Base-by-base conservation (phyloP, 1,140 invertebrate species). In the Lordiphosa mommai region DNA sequence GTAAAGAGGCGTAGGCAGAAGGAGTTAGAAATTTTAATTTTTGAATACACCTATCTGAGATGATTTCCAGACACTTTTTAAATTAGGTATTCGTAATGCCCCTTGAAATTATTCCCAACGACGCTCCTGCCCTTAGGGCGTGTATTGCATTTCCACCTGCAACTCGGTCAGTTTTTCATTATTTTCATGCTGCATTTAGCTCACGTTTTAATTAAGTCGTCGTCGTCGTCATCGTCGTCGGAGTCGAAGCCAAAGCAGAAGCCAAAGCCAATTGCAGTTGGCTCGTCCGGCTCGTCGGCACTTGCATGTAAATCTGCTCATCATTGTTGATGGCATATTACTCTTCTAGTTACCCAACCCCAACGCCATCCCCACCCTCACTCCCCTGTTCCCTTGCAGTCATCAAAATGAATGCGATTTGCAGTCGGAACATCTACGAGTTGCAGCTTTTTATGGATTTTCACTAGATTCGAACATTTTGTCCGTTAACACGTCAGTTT, bases 251-350 rank as follows among this genome's bases (percentile, higher is more conserved):
- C 37, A 17, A 48, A 16, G 34, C 59, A 65, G 50, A 55, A 64
- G 60, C 63, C 20, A 51, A 67, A 53, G 68, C 64, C 69, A 66
- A 69, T 69, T 70, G 66, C 65, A 50, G 47, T 51, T 14, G 17
- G 27, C 37, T 53, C 29, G 23, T 32, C 37, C 27, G 50, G 20
- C 49, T 58, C 61, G 59, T 61, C 50, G 46, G 74, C 76, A 80
- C 76, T 79, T 85, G 79, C 79, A 85, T 85, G 79, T 85, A 85
- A 85, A 85, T 85, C 69, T 86, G 82, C 80, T 86, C 80, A 86
- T 86, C 80, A 86, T 72, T 63, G 82, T 86, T 86, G 82, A 86
- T 86, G 68, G 80, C 70, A 82, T 82, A 86, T 86, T 86, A 69
- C 82, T 40, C 36, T 53, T 34, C 49, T 60, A 49, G 27, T 27